Evolutionary conservation across 2,113 vertebrate genomes (phyloP), one percentile per base, ranked within the genome.

Genomic region (Coptodon rendalli): DNA sequence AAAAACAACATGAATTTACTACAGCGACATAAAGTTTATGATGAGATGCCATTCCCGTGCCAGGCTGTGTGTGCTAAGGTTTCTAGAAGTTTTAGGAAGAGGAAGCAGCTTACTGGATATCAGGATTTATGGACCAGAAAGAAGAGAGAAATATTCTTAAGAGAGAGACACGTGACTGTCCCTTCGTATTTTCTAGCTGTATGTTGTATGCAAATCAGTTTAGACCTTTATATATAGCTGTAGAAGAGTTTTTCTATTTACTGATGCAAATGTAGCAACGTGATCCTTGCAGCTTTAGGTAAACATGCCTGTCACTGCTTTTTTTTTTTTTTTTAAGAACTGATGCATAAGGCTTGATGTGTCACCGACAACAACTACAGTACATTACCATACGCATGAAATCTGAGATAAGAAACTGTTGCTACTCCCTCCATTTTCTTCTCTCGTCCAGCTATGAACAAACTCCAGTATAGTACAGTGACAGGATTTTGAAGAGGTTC

Each of bases 351-450:
- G 94, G 95, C 95, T 91, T 9, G 89, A 95, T 91, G 94, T 93
- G 92, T 94, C 92, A 92, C 91, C 68, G 92, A 95, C 93, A 93
- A 94, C 92, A 89, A 94, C 92, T 93, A 95, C 93, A 94, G 90
- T 87, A 93, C 93, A 93, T 90, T 87, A 92, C 90, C 76, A 92
- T 83, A 95, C 91, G 61, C 85, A 93, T 92, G 87, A 85, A 76
- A 86, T 94, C 89, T 81, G 93, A 93, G 57, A 86, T 87, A 85
- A 92, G 86, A 89, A 93, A 92, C 76, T 71, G 82, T 80, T 91
- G 89, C 89, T 93, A 88, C 87, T 80, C 63, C 85, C 88, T 86
- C 85, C 61, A 1, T 86, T 88, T 82, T 88, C 87, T 84, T 81
- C 71, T 7, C 24, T 76, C n/a, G 2, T 63, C 84, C 92, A 88